Base-by-base conservation (phyloP, 2,888 invertebrate species). In the Zaprionus lineosus region DNA sequence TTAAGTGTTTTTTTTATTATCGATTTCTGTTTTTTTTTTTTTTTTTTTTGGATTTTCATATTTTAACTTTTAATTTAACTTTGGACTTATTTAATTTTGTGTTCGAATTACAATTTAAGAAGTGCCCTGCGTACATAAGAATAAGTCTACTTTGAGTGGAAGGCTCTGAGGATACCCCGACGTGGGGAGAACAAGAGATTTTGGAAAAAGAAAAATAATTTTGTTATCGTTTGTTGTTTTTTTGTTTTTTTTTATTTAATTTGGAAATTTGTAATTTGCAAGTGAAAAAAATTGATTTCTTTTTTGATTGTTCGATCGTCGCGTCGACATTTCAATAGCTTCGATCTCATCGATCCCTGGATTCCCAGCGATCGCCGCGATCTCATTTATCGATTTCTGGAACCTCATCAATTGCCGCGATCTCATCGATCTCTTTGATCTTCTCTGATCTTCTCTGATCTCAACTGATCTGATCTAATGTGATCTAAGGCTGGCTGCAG, bases 201-300 rank as follows among this genome's bases (percentile, higher is more conserved):
- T 28, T 41, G 37, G 16, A 19, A 24, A 37, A 51, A 60, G 33
- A 41, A 69, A 62, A 44, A 55, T 50, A 56, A 56, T 39, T n/a
- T n/a, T n/a, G n/a, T n/a, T n/a, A n/a, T n/a, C n/a, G n/a, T n/a
- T n/a, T n/a, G n/a, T n/a, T n/a, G n/a, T n/a, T n/a, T n/a, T n/a
- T n/a, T 51, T 15, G 8, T 6, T 31, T 44, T 33, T 29, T 31
- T 28, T 18, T 31, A 31, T 24, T 8, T 24, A 24, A 7, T 8
- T 24, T 24, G 6, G n/a, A 1, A 2, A 24, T 24, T 24, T 24
- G 6, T n/a, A n/a, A n/a, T 24, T 24, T 24, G 6, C 4, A 57
- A 14, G 70, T 53, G 36, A 50, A 61, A 44, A n/a, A 68, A 85
- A 86, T 83, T 84, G 60, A 83, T 86, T 88, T 87, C 87, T 88